Evolutionary conservation across 2,888 invertebrate species (phyloP).

Genomic region (Zele albiditarsus): DNA sequence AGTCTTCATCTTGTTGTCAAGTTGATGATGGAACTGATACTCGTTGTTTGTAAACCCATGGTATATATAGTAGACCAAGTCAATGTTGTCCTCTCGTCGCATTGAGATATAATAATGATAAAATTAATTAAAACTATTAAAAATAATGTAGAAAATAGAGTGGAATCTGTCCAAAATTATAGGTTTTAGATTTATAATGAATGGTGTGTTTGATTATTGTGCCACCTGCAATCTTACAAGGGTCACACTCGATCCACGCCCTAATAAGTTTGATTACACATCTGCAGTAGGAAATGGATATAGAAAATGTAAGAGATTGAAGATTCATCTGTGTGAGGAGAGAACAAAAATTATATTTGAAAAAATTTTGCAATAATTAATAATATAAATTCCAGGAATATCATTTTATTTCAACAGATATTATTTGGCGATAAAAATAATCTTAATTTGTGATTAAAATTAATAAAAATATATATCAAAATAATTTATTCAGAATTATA

Average conservation of each 20-base stretch:
- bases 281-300: not conserved
- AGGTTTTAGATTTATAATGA: conserved; percentile 60
- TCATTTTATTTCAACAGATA: conserved; percentile 3
- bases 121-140: conserved; percentile 66
- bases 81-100: conserved; percentile 50
- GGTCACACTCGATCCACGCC: conserved; percentile 16
- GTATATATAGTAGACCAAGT: conserved; percentile 59
- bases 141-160: conserved; percentile 51
- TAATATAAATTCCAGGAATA: not conserved
- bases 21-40: conserved; percentile 56
- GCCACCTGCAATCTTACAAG: conserved; percentile 40
- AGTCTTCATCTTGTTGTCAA: conserved; percentile 62
- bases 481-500: not conserved
- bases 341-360: not conserved
- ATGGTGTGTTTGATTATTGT: conserved; percentile 53
- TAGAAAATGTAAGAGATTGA: conserved; percentile 13
- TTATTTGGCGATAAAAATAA: not conserved
- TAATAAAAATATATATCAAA: not conserved
- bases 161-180: conserved; percentile 59
- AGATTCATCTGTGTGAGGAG: conserved; percentile 12
- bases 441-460: not conserved
- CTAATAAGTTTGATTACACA: conserved; percentile 16
- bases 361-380: not conserved
- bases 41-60: conserved; percentile 24
- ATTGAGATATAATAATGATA: conserved; percentile 49